Evolutionary conservation across 2,888 invertebrate genomes (phyloP).

Genomic region (Philhelius pedissequus): DNA sequence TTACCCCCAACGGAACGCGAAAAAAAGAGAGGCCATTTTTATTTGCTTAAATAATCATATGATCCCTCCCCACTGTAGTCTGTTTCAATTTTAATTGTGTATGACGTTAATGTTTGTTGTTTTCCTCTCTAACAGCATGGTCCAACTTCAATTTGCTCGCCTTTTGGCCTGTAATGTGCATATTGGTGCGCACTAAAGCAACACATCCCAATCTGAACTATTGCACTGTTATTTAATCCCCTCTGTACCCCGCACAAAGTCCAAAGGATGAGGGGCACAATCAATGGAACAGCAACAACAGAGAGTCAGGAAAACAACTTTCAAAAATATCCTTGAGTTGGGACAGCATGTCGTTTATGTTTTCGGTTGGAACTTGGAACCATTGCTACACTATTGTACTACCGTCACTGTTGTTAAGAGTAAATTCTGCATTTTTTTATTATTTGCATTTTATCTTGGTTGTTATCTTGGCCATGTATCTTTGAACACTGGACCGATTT

Average conservation of each 20-base stretch:
- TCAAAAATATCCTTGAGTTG: slow-evolving; percentile 69
- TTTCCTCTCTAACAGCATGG: slow-evolving; percentile 2
- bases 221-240: slow-evolving; percentile 10
- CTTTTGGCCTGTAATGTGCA: slow-evolving; percentile 39
- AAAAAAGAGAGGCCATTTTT: too few species aligned
- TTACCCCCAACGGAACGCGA: too few species aligned
- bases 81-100: slow-evolving; percentile 25
- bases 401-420: slow-evolving; percentile 30
- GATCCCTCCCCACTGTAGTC: slow-evolving; percentile 24
- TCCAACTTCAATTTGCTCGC: slow-evolving; percentile 41
- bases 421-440: slow-evolving; percentile 11
- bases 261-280: not conserved
- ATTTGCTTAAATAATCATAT: too few species aligned
- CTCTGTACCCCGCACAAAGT: not conserved
- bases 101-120: slow-evolving; percentile 21
- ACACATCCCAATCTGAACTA: slow-evolving; percentile 35
- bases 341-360: slow-evolving; percentile 57
- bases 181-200: not conserved
- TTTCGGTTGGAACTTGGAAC: not conserved
- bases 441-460: slow-evolving; percentile 6
- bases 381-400: not conserved
- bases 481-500: slow-evolving; percentile 13
- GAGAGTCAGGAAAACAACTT: slow-evolving; percentile 68
- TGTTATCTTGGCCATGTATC: slow-evolving; percentile 56
- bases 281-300: slow-evolving; percentile 15